Base-by-base conservation (phyloP, 2,888 invertebrate genomes). In the Hoplodrina ambigua region DNA sequence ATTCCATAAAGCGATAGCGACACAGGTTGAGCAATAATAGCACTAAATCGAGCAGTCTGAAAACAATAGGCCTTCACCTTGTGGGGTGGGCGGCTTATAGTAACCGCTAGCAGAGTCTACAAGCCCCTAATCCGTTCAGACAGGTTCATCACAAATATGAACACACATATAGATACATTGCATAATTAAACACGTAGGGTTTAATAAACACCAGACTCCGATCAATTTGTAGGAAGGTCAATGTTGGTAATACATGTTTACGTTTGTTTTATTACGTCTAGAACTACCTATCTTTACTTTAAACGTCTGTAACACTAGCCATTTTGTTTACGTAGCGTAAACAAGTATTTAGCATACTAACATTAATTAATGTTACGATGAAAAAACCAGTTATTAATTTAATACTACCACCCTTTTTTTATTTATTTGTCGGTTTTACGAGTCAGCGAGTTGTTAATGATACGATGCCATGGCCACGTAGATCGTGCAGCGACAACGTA, bases 151-250 rank as follows among this genome's bases (percentile, higher is more conserved):
- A 33, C 13, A 13, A 50, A 53, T n/a, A 44, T 7, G n/a, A 30
- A 44, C 2, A 56, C 46, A 15, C 25, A 7, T 33, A 11, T n/a
- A n/a, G n/a, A n/a, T 33, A 61, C 25, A 37, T 62, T 33, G 17
- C 44, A 52, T 72, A 30, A 15, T 49, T 44, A 7, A 37, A 0
- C 37, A 60, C 3, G 25, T 33, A 33, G 33, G 37, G 37, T 62
- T 74, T 61, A 76, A 76, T 76, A 69, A 69, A 49, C 70, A 57
- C 49, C 19, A 44, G 46, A 20, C 76, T 62, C 44, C 49, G 50
- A 69, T 62, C 61, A 76, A 74, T 74, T 72, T 53, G 70, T 61
- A 19, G 19, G 57, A 54, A 69, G 61, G 61, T 54, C 76, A 60
- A 60, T 41, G 53, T 60, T 44, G 33, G 33, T 49, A 54, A 53